Conservation (phyloP, 2,888 invertebrate species). For the Drosophila longiperda region DNA sequence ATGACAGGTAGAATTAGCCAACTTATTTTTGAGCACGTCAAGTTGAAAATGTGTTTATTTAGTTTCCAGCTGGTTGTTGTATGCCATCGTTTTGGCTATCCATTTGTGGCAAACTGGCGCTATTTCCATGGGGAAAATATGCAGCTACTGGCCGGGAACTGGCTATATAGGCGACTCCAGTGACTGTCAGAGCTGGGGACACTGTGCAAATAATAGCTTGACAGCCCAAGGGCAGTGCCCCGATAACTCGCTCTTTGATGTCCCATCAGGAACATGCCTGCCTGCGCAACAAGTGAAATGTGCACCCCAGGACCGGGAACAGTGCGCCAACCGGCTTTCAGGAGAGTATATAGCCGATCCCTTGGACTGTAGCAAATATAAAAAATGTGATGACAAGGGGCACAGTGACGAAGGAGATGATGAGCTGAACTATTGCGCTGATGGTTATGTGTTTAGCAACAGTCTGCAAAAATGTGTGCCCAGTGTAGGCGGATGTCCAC, state of each 20-base stretch:
- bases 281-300: constrained; percentile 16
- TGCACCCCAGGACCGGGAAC: constrained; percentile 30
- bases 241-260: constrained; percentile 30
- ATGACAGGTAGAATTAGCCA: constrained; percentile 28
- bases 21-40: neutral
- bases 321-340: constrained; percentile 18
- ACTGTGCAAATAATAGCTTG: constrained; percentile 44
- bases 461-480: constrained; percentile 38
- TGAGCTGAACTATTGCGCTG: constrained; percentile 23
- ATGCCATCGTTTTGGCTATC: constrained; percentile 8
- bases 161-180: constrained; percentile 50
- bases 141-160: constrained; percentile 35
- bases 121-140: constrained; percentile 41
- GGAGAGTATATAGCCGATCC: constrained; percentile 44
- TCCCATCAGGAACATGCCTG: constrained; percentile 36
- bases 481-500: constrained; percentile 43
- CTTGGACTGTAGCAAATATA: constrained; percentile 35
- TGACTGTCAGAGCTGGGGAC: constrained; percentile 52
- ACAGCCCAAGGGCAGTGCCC: constrained; percentile 22
- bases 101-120: neutral
- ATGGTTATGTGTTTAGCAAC: constrained; percentile 36
- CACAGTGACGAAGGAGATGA: neutral
- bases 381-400: constrained; percentile 26
- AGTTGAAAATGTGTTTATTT: constrained; percentile 33
- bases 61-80: constrained; percentile 30